Evolutionary conservation across 2,888 invertebrate genomes (phyloP).

Genomic region (Argynnis bischoffii): DNA sequence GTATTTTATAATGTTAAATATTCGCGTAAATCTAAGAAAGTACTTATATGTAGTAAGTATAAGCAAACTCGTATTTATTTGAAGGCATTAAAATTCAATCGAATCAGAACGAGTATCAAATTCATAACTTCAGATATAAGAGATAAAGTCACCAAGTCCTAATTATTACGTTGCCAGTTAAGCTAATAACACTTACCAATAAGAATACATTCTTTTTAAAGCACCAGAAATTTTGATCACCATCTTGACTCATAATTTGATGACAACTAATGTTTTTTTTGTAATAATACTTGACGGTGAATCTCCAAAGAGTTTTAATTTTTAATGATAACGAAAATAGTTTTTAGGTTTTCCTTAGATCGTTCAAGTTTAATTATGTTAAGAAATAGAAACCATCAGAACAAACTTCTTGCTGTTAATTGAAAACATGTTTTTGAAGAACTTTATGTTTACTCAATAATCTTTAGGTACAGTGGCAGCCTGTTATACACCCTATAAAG

Average conservation of each 20-base stretch:
- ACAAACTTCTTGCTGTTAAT: slow-evolving; percentile 9
- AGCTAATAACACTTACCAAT: slow-evolving; percentile 23
- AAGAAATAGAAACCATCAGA: not conserved
- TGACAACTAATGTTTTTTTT: slow-evolving; percentile 21
- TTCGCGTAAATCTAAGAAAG: no score
- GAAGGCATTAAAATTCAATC: no score
- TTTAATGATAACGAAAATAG: slow-evolving; percentile 20
- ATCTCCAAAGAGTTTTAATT: not conserved
- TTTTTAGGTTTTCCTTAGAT: slow-evolving; percentile 19
- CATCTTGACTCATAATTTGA: slow-evolving; percentile 34
- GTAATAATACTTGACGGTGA: not conserved
- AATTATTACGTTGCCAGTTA: no score
- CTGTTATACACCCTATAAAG: no score
- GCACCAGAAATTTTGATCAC: slow-evolving; percentile 40
- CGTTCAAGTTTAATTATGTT: slow-evolving; percentile 6
- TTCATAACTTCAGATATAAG: no score
- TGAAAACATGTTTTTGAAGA: not conserved
- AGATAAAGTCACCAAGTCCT: no score
- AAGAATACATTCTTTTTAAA: slow-evolving; percentile 32
- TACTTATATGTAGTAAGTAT: no score
- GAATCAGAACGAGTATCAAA: no score
- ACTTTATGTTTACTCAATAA: not conserved
- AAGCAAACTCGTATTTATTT: no score
- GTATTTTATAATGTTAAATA: no score
- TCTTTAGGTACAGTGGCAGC: no score